Conservation (phyloP, 1,140 invertebrate genomes). For the Pinna nobilis region DNA sequence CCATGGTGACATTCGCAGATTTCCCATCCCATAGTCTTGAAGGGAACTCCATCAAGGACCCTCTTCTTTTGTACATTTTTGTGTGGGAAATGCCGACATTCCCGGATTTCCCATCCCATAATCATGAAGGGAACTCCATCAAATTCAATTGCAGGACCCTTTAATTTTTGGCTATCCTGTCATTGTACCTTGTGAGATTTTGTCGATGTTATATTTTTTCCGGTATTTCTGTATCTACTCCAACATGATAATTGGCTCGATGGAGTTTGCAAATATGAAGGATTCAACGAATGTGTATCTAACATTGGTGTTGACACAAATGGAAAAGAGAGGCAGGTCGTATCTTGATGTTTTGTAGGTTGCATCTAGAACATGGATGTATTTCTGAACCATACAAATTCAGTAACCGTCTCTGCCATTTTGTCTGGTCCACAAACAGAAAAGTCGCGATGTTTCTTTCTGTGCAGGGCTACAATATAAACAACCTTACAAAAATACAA, state of each 20-base stretch:
- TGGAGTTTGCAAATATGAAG: conserved; percentile 17
- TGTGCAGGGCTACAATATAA: not conserved
- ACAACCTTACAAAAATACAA: too few relatives aligned
- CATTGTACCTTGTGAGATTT: too few relatives aligned
- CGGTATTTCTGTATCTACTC: not conserved
- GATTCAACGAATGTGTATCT: not conserved
- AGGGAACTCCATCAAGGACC: too few relatives aligned
- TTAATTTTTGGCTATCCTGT: too few relatives aligned
- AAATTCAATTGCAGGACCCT: too few relatives aligned
- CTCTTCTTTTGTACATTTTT: too few relatives aligned
- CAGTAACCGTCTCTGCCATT: conserved; percentile 1
- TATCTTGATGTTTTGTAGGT: conserved; percentile 13
- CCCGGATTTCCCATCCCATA: not conserved
- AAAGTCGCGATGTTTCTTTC: not conserved
- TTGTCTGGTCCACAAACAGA: conserved; percentile 12
- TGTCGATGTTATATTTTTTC: too few relatives aligned
- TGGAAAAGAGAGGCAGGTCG: not conserved
- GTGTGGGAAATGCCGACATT: not conserved
- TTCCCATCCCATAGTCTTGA: too few relatives aligned
- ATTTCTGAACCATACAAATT: conserved; percentile 1
- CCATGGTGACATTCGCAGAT: too few relatives aligned
- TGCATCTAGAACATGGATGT: conserved; percentile 21
- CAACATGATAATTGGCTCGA: not conserved
- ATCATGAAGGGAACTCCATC: not conserved
- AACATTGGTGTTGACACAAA: conserved; percentile 2